Conservation (phyloP, 2,113 vertebrate species). For the Python bivittatus region DNA sequence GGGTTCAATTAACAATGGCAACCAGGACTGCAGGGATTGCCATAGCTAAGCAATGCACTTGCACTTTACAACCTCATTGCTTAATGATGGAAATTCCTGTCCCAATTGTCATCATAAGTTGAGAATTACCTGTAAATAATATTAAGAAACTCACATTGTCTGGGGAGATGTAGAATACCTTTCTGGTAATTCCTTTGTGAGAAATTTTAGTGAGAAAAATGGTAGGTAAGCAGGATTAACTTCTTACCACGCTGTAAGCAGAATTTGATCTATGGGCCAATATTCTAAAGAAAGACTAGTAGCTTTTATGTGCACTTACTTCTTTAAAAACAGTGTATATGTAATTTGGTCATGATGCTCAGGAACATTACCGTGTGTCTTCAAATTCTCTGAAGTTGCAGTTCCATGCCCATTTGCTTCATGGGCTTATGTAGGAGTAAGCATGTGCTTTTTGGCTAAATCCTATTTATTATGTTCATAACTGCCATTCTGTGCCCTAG, state of each 20-base stretch:
- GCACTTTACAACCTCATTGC: too few relatives aligned
- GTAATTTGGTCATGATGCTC: background rate
- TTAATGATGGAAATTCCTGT: too few relatives aligned
- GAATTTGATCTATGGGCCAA: background rate
- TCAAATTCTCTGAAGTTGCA: background rate
- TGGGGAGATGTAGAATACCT: background rate
- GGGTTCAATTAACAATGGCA: too few relatives aligned
- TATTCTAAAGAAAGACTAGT: background rate
- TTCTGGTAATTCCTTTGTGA: too few relatives aligned
- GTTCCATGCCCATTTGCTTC: background rate
- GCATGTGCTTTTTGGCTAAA: background rate
- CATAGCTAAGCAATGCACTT: too few relatives aligned
- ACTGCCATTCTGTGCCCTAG: background rate
- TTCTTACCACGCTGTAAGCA: background rate
- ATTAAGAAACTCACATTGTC: background rate
- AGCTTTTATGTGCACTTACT: background rate
- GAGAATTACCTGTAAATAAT: background rate
- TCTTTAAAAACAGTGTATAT: background rate
- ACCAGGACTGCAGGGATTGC: too few relatives aligned
- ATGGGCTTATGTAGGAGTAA: background rate
- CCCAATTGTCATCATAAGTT: too few relatives aligned
- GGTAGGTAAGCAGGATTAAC: background rate
- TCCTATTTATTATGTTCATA: background rate
- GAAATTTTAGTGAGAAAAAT: background rate
- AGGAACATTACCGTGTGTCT: background rate